These are phyloP conservation scores for Steinernema carpocapsae DNA, from an alignment of 2,888 invertebrate genomes.

Conservation along the genomic window DNA sequence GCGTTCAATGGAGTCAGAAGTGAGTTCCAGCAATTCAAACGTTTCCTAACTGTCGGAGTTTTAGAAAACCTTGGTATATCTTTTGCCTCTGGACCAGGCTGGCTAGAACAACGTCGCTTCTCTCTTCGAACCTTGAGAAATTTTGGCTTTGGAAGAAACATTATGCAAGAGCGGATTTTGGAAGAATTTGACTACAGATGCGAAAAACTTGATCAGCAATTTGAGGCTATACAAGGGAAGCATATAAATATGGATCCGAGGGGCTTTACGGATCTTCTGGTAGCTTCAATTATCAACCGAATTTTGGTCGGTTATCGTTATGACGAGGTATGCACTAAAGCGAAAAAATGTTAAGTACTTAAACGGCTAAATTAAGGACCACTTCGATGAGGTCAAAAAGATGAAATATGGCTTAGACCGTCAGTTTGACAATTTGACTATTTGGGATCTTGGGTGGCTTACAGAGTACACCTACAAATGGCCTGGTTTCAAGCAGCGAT, in stretches of 20 bases:
- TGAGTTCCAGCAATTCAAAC: too few species aligned
- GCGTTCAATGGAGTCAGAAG: slow-evolving; percentile 1
- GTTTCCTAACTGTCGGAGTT: too few species aligned
- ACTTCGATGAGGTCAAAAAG: background rate
- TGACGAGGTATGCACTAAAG: too few species aligned
- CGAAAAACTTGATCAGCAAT: background rate
- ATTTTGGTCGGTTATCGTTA: slow-evolving; percentile 46
- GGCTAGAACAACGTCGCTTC: slow-evolving; percentile 14
- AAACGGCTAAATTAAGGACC: too few species aligned
- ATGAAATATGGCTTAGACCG: slow-evolving; percentile 20
- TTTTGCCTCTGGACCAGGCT: slow-evolving; percentile 2
- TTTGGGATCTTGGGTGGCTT: slow-evolving; percentile 1
- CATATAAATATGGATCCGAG: background rate
- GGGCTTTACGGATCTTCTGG: slow-evolving; percentile 43
- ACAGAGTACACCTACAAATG: background rate
- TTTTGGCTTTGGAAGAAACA: slow-evolving; percentile 20
- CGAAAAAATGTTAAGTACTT: too few species aligned
- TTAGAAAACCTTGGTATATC: slow-evolving; percentile 7
- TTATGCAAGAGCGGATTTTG: slow-evolving; percentile 13
- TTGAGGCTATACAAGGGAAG: background rate
- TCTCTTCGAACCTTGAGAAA: slow-evolving; percentile 11
- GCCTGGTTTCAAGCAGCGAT: slow-evolving; percentile 7
- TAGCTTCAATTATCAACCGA: slow-evolving; percentile 50
- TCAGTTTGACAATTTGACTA: slow-evolving; percentile 18
- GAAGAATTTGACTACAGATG: slow-evolving; percentile 11